Conservation (phyloP, 2,888 invertebrate genomes). For the Trissolcus japonicus region DNA sequence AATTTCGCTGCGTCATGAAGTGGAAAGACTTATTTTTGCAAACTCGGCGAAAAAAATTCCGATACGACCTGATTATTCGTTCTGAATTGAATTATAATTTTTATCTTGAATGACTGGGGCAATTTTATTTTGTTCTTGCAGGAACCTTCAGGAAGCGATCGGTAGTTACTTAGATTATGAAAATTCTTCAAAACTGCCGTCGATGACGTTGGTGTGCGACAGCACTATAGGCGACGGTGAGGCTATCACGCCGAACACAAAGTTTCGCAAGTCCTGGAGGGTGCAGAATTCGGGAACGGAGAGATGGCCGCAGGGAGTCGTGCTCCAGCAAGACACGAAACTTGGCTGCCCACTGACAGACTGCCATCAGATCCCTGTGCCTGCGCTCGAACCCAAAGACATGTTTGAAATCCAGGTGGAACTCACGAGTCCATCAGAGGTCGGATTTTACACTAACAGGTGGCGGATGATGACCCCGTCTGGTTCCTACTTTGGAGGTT, state of each 20-base stretch:
- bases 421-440: constrained; percentile 85
- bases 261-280: constrained; percentile 91
- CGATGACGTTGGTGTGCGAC: constrained; percentile 86
- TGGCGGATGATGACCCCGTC: constrained; percentile 93
- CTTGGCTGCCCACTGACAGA: constrained; percentile 83
- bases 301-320: constrained; percentile 91
- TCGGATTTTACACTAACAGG: constrained; percentile 89
- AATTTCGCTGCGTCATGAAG: not conserved
- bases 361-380: constrained; percentile 80
- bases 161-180: constrained; percentile 96
- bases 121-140: constrained; percentile 72
- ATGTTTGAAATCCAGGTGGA: constrained; percentile 86
- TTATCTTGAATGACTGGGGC: too few species aligned
- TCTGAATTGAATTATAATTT: too few species aligned
- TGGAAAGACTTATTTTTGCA: too few species aligned
- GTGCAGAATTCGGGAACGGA: constrained; percentile 92
- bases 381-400: constrained; percentile 86
- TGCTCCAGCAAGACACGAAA: constrained; percentile 79
- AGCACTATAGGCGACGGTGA: constrained; percentile 87
- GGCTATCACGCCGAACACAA: constrained; percentile 83
- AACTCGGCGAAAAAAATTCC: too few species aligned
- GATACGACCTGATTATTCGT: too few species aligned
- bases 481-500: constrained; percentile 95
- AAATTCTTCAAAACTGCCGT: constrained; percentile 84
- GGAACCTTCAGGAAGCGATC: constrained; percentile 97